These are phyloP conservation scores for Sitobion miscanthi DNA, from an alignment of 1,140 invertebrate species.

Conservation along the genomic window DNA sequence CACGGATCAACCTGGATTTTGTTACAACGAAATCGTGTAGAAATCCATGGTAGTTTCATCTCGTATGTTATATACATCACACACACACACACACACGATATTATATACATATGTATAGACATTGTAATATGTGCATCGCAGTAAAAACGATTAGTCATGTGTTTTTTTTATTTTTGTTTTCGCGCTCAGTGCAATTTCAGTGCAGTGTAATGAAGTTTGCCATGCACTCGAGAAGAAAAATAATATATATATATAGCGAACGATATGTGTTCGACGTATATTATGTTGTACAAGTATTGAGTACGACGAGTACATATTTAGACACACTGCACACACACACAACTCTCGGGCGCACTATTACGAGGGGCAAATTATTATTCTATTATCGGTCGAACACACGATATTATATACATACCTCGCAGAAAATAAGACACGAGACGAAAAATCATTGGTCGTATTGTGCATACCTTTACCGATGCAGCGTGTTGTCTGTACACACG, in stretches of 20 bases:
- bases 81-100: no score
- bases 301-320: neutral
- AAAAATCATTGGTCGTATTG: neutral
- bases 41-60: neutral
- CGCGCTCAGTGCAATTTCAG: neutral
- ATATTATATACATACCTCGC: neutral
- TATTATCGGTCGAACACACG: neutral
- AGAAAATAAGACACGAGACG: neutral
- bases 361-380: neutral
- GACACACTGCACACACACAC: neutral
- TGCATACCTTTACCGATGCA: neutral
- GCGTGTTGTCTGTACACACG: neutral
- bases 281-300: neutral
- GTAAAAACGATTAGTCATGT: conserved; percentile 1
- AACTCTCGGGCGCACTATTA: neutral
- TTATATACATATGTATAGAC: neutral
- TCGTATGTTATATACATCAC: neutral
- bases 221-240: neutral
- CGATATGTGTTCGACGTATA: neutral
- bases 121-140: neutral
- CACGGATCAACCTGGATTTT: neutral
- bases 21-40: neutral
- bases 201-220: conserved; percentile 1
- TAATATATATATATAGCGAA: neutral
- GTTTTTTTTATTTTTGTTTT: neutral